Evolutionary conservation across 2,888 invertebrate species (phyloP).

Genomic region (Acrobasis suavella): DNA sequence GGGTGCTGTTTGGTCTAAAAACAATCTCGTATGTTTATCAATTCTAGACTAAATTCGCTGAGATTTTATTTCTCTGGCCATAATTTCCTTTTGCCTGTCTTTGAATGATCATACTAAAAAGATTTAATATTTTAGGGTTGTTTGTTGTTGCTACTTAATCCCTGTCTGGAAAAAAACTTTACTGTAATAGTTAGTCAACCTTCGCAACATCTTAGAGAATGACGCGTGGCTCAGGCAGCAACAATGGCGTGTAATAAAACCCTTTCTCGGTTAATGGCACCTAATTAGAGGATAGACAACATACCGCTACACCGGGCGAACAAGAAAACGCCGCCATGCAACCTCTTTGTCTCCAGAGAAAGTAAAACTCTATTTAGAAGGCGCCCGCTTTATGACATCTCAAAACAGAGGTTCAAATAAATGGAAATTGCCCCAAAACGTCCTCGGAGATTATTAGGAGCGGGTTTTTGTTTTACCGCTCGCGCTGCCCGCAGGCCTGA

Average conservation of each 20-base stretch:
- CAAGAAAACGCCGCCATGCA: conserved; percentile 35
- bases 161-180: background rate
- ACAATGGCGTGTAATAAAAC: conserved; percentile 36
- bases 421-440: conserved; percentile 11
- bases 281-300: conserved; percentile 60
- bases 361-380: conserved; percentile 12
- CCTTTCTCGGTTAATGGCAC: conserved; percentile 50
- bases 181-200: conserved; percentile 7
- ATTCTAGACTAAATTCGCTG: background rate
- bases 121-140: no score
- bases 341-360: conserved; percentile 15
- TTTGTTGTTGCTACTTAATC: conserved; percentile 5
- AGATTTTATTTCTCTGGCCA: background rate
- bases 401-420: conserved; percentile 14
- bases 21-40: background rate
- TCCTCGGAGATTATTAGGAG: conserved; percentile 1
- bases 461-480: conserved; percentile 7
- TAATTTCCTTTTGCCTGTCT: no score
- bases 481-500: conserved; percentile 3
- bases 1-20: background rate
- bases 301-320: conserved; percentile 55
- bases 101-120: no score
- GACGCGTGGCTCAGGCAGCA: conserved; percentile 18
- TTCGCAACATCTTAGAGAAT: background rate
- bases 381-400: conserved; percentile 21